Base-by-base conservation (phyloP, 2,888 invertebrate genomes). In the Tuberolachnus salignus region DNA sequence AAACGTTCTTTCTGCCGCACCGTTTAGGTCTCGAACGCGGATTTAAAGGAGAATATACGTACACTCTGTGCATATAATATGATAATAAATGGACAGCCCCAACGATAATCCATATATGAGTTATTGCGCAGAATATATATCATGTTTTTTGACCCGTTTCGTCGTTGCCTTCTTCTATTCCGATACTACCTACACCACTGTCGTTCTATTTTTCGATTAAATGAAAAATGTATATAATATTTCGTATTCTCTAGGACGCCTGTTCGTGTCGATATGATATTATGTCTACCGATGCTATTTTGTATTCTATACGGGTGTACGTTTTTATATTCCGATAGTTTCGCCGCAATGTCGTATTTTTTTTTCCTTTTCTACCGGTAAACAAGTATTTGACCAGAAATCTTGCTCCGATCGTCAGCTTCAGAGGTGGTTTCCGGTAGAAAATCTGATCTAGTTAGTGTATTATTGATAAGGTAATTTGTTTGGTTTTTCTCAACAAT, bases 21-120 rank as follows among this genome's bases (percentile, higher is more conserved):
- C 53, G 34, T 53, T 53, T 53, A 69, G 53, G 69, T 26, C 26
- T 1, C n/a, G 19, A 69, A 57, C 42, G 26, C 42, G 70, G 55
- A 70, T 70, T 69, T 69, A 69, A 21, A 42, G 44, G 42, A 71
- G 44, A 71, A 19, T 34, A 16, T n/a, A 13, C 11, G 10, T 21
- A n/a, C n/a, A 21, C 57, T 46, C 44, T 13, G 34, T 71, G 44
- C 57, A 46, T 23, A 46, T 23, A 66, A 59, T 57, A 57, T 44
- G 21, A 70, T 70, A 57, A 71, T 57, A 71, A 57, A 71, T 71
- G 3, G 57, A 57, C 57, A 57, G 26, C n/a, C n/a, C n/a, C n/a
- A 70, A 57, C 70, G 51, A 70, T 70, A 57, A 70, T 70, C 70
- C 44, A 42, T 44, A 34, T 34, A 42, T 70, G 70, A 70, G 57